Evolutionary conservation across 2,797 vertebrate genomes (phyloP).

Genomic region (Parauchenoglanis punctatus): DNA sequence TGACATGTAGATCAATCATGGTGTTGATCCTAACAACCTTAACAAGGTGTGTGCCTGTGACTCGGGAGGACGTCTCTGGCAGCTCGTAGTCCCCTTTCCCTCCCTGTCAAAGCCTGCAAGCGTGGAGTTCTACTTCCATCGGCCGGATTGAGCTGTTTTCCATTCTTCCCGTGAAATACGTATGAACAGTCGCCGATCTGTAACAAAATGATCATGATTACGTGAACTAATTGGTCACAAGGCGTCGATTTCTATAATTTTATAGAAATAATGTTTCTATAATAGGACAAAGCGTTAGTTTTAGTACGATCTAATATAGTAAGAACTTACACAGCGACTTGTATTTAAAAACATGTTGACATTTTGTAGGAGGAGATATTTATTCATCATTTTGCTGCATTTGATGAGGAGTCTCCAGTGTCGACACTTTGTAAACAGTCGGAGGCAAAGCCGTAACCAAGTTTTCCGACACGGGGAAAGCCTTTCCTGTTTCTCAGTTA

Average conservation of each 20-base stretch:
- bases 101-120: conserved; percentile 36
- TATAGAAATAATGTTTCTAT: background rate
- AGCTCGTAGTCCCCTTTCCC: conserved; percentile 6
- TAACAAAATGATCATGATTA: background rate
- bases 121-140: conserved; percentile 1
- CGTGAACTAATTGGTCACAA: background rate
- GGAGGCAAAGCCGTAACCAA: background rate
- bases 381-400: background rate
- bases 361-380: background rate
- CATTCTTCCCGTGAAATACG: background rate
- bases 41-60: conserved; percentile 67
- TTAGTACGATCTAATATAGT: background rate
- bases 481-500: background rate
- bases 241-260: background rate
- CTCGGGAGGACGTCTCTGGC: conserved; percentile 64
- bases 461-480: background rate
- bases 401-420: background rate
- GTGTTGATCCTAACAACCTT: conserved; percentile 71
- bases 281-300: background rate
- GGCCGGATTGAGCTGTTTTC: background rate
- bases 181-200: background rate
- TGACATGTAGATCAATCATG: conserved; percentile 77
- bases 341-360: background rate
- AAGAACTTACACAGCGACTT: background rate
- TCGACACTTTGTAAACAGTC: background rate